Evolutionary conservation across 2,888 invertebrate genomes (phyloP), one percentile per base, ranked within the genome.

Genomic region (Erebia ligea): DNA sequence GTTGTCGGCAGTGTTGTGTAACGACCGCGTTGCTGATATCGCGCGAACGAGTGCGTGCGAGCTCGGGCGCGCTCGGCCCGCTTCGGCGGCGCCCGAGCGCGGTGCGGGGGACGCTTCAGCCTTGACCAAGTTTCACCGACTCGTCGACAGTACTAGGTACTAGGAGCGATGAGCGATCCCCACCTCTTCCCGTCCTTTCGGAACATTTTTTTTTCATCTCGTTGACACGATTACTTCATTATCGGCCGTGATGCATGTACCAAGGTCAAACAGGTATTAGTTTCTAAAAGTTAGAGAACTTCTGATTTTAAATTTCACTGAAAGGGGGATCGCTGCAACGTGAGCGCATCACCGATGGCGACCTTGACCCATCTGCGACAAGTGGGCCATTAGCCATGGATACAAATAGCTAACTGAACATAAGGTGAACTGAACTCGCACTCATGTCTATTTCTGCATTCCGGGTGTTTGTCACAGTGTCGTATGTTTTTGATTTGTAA

Each of bases 61-160:
- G 79, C 79, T 45, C 91, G 90, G 86, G 73, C 77, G 79, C 79
- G 80, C 82, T 90, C 92, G 91, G 89, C 76, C 76, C 76, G 76
- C 80, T 81, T 83, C 90, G 91, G 80, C 77, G 76, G 75, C 78
- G 79, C 74, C 42, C 74, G 79, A 75, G 77, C 81, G 79, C 74
- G 80, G 80, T 77, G 81, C 78, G 82, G 84, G 85, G 82, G 85
- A 83, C 80, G 85, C 81, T 79, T 80, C 89, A 91, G 90, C 92
- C 92, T 92, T 92, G 93, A 92, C 92, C 92, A 92, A 92, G 93
- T 93, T 93, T 92, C 90, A 91, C 88, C 85, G 90, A 86, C 88
- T 62, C 62, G 62, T 45, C 42, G 61, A 19, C 54, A n/a, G 50
- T 50, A 50, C 50, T 90, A 90, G 88, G 89, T 88, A 91, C 90